Conservation (phyloP, 2,888 invertebrate species). For the Galeopsomyia nigrocyanea region DNA sequence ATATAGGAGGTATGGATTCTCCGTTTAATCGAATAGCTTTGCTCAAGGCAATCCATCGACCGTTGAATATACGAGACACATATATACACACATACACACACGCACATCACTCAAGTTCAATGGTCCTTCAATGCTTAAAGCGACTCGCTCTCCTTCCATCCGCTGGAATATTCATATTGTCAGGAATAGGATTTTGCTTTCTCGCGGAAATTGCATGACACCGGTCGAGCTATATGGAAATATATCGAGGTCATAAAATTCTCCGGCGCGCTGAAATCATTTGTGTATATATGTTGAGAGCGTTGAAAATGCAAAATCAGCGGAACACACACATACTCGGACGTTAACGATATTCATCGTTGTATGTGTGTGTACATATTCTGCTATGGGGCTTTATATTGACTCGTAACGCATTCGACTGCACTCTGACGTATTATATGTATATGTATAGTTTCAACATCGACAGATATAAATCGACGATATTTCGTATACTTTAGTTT, state of each 20-base stretch:
- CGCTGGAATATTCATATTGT: background rate
- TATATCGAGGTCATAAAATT: background rate
- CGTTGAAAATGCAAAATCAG: too few relatives aligned
- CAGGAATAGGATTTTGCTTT: background rate
- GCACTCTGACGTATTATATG: background rate
- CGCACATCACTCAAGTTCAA: too few relatives aligned
- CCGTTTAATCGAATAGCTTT: constrained; percentile 26
- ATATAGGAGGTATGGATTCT: background rate
- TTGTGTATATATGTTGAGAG: too few relatives aligned
- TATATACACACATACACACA: too few relatives aligned
- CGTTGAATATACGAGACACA: too few relatives aligned
- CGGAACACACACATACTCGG: too few relatives aligned
- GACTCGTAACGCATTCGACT: constrained; percentile 12
- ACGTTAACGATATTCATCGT: too few relatives aligned
- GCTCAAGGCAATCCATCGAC: too few relatives aligned
- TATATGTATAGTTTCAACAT: too few relatives aligned
- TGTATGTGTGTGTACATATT: too few relatives aligned
- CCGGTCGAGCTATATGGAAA: background rate
- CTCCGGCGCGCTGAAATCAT: background rate
- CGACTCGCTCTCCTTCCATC: background rate
- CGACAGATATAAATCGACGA: too few relatives aligned
- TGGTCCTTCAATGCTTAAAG: too few relatives aligned
- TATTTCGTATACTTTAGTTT: constrained; percentile 12
- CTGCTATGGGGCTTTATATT: constrained; percentile 7
- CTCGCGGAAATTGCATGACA: background rate